These are phyloP conservation scores for Platycercus adscitus DNA, from an alignment of 2,113 vertebrate genomes.

Conservation along the genomic window DNA sequence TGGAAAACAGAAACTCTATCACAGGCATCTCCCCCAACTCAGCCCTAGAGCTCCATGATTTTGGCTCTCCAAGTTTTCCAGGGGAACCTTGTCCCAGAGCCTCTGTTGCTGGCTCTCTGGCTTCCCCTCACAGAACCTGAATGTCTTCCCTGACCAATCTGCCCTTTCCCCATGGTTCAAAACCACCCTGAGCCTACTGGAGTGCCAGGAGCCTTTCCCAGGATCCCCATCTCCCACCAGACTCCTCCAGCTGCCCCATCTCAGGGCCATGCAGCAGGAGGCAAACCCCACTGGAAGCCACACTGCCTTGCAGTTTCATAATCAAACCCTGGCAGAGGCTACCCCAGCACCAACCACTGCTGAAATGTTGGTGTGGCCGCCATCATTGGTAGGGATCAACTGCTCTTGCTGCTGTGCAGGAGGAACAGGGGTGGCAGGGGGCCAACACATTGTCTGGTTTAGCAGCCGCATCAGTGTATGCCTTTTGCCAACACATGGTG, in stretches of 20 bases:
- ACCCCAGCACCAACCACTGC: background rate
- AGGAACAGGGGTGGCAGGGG: rapidly evolving
- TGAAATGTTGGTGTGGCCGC: background rate
- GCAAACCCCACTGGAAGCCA: background rate
- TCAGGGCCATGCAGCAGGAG: background rate
- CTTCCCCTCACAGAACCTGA: background rate
- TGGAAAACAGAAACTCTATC: background rate
- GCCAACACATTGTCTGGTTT: background rate
- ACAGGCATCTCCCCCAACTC: background rate
- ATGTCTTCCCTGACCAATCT: background rate
- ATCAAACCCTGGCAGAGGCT: background rate
- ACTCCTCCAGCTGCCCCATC: background rate
- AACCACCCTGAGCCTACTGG: background rate
- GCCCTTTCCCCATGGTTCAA: background rate
- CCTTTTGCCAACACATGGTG: background rate
- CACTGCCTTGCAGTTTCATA: too few species aligned
- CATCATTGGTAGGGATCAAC: background rate
- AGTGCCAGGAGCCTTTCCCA: background rate
- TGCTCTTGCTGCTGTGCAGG: background rate
- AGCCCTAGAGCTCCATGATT: background rate
- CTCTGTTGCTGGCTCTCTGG: background rate
- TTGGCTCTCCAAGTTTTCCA: background rate
- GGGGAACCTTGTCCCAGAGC: background rate
- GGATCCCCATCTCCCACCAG: background rate
- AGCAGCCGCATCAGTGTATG: background rate